Percentiles rank a stretch among this genome's conserved stretches.
These are phyloP conservation scores for Babyrousa celebensis DNA, from an alignment of 2,797 vertebrate genomes.

Conservation along the genomic window DNA sequence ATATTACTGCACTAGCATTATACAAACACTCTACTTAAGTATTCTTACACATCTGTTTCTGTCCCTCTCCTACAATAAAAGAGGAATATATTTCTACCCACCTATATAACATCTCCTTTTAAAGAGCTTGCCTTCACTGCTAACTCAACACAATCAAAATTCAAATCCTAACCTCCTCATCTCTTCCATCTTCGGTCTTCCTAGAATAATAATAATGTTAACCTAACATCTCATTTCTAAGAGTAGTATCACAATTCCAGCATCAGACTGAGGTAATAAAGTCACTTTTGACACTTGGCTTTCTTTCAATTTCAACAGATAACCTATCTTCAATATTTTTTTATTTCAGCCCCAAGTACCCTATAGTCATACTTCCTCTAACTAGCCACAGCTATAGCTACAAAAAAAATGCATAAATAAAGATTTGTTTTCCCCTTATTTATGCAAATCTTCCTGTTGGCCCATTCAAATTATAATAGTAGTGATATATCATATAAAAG, in stretches of 20 bases:
- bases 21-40: not conserved
- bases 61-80: not conserved
- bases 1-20: not conserved
- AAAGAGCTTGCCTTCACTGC: not conserved
- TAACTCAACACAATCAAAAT: conserved; percentile 60
- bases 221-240: conserved; percentile 26
- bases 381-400: not conserved
- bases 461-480: not conserved
- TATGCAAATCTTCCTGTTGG: not conserved
- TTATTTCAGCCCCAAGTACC: not conserved
- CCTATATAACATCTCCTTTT: not conserved
- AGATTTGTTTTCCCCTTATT: not conserved
- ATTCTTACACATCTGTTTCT: not conserved
- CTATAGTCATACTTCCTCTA: not conserved
- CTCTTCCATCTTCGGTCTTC: not conserved
- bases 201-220: conserved; percentile 29
- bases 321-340: conserved; percentile 36
- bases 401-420: not conserved
- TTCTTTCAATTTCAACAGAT: conserved; percentile 57
- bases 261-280: conserved; percentile 36
- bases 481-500: not conserved
- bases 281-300: not conserved
- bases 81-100: conserved; percentile 40
- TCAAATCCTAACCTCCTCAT: conserved; percentile 21
- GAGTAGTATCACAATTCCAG: not conserved